Percentiles rank a stretch among this genome's conserved stretches.
Evolutionary conservation across 2,797 vertebrate species (phyloP).

Genomic region (Brotula barbata): DNA sequence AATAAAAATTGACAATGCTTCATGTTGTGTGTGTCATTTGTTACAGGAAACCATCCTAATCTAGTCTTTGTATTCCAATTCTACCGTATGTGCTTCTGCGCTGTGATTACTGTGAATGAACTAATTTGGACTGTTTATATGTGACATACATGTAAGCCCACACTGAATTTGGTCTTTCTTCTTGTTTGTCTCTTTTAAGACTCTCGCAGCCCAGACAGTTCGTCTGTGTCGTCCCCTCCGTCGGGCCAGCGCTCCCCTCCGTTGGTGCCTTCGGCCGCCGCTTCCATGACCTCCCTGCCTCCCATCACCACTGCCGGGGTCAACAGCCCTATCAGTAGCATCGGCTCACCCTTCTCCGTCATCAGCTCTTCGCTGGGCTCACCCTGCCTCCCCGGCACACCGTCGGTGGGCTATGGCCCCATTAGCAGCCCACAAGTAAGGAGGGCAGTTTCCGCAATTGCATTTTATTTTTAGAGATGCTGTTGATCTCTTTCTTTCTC

Average conservation of each 20-base stretch:
- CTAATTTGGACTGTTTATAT: too few relatives aligned
- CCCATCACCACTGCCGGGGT: conserved; percentile 71
- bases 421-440: conserved; percentile 91
- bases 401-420: conserved; percentile 89
- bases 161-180: background rate
- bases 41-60: too few relatives aligned
- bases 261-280: conserved; percentile 71
- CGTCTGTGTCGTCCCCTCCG: conserved; percentile 84
- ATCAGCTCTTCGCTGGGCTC: conserved; percentile 93
- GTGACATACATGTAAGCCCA: too few relatives aligned
- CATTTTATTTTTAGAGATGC: too few relatives aligned
- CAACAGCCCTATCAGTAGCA: conserved; percentile 85
- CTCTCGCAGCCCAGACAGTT: conserved; percentile 90
- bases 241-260: conserved; percentile 82
- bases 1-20: too few relatives aligned
- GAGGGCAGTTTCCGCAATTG: too few relatives aligned
- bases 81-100: too few relatives aligned
- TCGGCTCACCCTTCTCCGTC: conserved; percentile 90
- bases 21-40: too few relatives aligned
- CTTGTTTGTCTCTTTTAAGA: conserved; percentile 67
- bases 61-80: too few relatives aligned
- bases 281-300: conserved; percentile 78
- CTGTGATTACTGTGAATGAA: too few relatives aligned
- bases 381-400: conserved; percentile 87
- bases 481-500: too few relatives aligned